A percentile compares a stretch with the other conserved stretches of the same genome.
Evolutionary conservation across 2,113 vertebrate species (phyloP).

Genomic region (Colinus virginianus): DNA sequence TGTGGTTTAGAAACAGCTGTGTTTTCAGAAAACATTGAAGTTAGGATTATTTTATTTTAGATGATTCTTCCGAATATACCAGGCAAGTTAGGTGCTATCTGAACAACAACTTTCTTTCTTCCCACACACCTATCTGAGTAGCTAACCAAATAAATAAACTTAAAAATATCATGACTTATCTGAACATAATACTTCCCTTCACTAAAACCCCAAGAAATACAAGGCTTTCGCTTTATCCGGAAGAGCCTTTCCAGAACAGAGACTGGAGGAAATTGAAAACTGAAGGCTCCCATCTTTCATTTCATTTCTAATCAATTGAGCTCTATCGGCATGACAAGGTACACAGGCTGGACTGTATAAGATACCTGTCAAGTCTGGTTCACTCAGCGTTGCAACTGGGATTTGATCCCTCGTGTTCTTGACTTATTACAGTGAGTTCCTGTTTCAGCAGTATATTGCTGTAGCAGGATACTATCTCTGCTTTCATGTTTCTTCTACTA

Average conservation of each 20-base stretch:
- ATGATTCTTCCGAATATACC: not conserved
- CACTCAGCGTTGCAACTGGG: not conserved
- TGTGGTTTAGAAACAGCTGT: not conserved
- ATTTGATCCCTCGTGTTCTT: not conserved
- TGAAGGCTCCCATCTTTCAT: not conserved
- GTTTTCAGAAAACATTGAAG: not conserved
- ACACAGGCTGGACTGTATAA: not conserved
- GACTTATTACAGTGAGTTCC: not conserved
- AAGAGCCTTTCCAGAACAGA: not conserved
- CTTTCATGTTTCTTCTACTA: not conserved
- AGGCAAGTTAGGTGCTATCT: not conserved
- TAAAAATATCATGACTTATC: not conserved
- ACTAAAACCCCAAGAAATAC: not conserved
- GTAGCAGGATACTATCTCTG: not conserved
- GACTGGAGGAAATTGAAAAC: not conserved
- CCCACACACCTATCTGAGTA: not conserved
- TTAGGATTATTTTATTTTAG: not conserved
- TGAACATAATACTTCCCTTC: not conserved
- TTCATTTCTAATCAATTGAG: conserved; percentile 3
- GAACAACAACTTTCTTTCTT: not conserved
- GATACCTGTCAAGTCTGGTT: not conserved
- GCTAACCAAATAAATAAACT: not conserved
- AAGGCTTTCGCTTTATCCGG: not conserved
- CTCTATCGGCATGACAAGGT: not conserved
- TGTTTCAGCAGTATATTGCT: not conserved